Evolutionary conservation across 2,113 vertebrate genomes (phyloP), one percentile per base, ranked within the genome.

Genomic region (Chaetodon trifascialis): DNA sequence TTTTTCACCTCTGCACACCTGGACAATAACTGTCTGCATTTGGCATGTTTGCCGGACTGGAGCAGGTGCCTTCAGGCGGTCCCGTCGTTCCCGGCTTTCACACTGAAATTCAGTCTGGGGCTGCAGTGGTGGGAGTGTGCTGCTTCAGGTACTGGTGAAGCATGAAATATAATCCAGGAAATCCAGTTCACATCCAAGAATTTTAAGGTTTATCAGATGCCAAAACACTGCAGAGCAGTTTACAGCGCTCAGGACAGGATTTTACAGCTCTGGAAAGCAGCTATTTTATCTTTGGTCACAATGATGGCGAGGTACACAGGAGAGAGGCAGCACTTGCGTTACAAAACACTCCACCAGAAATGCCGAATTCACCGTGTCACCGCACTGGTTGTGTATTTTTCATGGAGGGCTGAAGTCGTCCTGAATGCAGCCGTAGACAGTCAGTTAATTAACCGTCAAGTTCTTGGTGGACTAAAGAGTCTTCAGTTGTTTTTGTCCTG

Each of bases 21-120:
- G 49, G 23, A 12, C 9, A 11, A 12, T 36, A 7, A n/a, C 19
- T 15, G 7, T 4, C 12, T 54, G 68, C 68, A 56, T n/a, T 17
- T 21, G n/a, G 5, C 4, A 0, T 17, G 12, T 38, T 21, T 44
- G 38, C 30, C 1, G 0, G 23, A 44, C 46, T 46, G 5, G 46
- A 58, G 54, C 23, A 14, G 16, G 11, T 10, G 38, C 38, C 4
- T 21, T 21, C 11, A 46, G 19, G 38, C 38, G 4, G 69, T 21
- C 15, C 1, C 7, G 5, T 40, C 5, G 30, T 11, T 4, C 5
- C 9, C 6, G 51, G 14, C 25, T 6, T 21, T 73, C 44, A 7
- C 2, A n/a, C 7, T 0, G 2, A 34, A 62, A n/a, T 2, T 25
- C 11, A 14, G 17, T n/a, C n/a, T n/a, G 4, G 4, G 2, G 17